phyloP scores from a whole-genome alignment of 2,113 vertebrate species.

The Vulpes vulpes region DNA sequence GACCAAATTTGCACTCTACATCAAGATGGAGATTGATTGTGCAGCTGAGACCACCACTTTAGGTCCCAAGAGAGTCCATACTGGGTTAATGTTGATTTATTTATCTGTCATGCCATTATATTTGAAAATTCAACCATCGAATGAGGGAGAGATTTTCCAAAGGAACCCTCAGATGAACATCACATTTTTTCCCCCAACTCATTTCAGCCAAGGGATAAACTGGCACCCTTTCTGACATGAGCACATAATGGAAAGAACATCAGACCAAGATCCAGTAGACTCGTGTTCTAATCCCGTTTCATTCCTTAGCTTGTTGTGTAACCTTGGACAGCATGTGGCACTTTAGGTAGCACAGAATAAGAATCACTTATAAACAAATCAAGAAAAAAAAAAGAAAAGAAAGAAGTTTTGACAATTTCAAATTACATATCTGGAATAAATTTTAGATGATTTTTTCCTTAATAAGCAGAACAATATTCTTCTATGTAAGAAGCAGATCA shows the following conservation, averaged over 20 bases:
- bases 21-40: background rate
- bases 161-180: background rate
- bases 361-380: background rate
- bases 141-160: constrained; percentile 24
- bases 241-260: constrained; percentile 53
- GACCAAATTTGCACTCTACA: background rate
- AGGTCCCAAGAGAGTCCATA: background rate
- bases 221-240: constrained; percentile 31
- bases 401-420: constrained; percentile 47
- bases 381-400: background rate
- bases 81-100: background rate
- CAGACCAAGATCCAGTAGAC: background rate
- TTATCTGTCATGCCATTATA: background rate
- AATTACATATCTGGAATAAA: constrained; percentile 48
- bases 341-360: constrained; percentile 26
- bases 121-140: background rate
- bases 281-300: constrained; percentile 45
- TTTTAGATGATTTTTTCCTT: constrained; percentile 41
- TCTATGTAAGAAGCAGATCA: background rate
- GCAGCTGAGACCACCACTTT: background rate
- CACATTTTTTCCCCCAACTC: background rate
- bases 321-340: background rate
- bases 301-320: constrained; percentile 24
- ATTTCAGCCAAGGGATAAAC: constrained; percentile 46
- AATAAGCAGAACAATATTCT: constrained; percentile 36